Evolutionary conservation across 2,113 vertebrate species (phyloP).

Genomic region (Eublepharis macularius): DNA sequence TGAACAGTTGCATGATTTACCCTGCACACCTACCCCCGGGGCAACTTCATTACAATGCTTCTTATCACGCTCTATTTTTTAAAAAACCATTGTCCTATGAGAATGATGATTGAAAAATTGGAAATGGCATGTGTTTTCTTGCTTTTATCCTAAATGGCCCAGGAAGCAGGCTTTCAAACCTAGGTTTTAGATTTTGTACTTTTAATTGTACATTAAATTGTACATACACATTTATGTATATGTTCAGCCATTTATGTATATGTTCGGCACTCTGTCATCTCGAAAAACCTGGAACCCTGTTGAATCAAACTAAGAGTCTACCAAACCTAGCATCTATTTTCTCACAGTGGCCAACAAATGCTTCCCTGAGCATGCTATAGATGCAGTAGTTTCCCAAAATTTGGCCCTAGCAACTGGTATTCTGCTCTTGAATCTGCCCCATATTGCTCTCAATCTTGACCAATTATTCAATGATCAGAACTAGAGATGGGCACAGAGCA

Average conservation of each 20-base stretch:
- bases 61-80: conserved; percentile 26
- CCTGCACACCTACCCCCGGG: conserved; percentile 29
- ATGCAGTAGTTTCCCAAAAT: no score
- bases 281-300: no score
- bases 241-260: not conserved
- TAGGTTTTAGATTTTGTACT: conserved; percentile 9
- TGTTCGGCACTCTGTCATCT: no score
- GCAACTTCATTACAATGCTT: conserved; percentile 38
- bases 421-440: no score
- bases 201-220: not conserved
- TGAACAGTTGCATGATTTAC: conserved; percentile 26
- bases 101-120: conserved; percentile 32
- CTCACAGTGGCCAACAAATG: no score
- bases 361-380: no score
- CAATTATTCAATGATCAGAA: no score
- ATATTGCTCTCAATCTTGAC: no score
- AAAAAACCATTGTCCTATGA: not conserved
- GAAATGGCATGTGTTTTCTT: conserved; percentile 1
- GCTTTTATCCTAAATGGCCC: conserved; percentile 19
- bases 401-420: no score
- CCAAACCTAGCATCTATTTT: no score
- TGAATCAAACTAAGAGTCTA: no score
- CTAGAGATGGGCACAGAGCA: no score
- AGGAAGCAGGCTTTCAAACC: conserved; percentile 35
- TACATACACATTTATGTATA: not conserved